Evolutionary conservation across 2,888 invertebrate species (phyloP), one percentile per base, ranked within the genome.

Genomic region (Drosophila koepferae): DNA sequence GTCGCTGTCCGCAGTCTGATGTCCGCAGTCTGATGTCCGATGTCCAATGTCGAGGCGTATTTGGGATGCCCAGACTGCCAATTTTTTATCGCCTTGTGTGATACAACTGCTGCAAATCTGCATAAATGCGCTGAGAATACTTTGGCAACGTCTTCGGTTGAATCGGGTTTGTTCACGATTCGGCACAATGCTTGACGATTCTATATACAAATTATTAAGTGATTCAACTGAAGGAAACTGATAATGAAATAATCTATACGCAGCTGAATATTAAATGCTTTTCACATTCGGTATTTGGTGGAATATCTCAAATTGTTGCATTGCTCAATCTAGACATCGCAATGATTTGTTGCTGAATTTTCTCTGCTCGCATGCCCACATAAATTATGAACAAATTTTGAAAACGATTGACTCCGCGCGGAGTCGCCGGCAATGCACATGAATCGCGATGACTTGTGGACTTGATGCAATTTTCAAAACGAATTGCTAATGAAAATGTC

Each of bases 401-500:
- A 80, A 77, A 77, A 49, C 81, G 77, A 80, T 78, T 78, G 81
- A 78, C 81, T 78, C 61, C 78, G 81, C 78, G 73, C 81, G 73
- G 81, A 68, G 81, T 51, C n/a, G 55, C 41, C 44, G 67, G 76
- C 74, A 67, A 74, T 60, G 68, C 69, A 58, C 76, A 76, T 79
- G 77, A 80, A 80, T 61, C 76, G 68, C 72, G 69, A 80, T 77
- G 83, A 81, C 61, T 80, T 74, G 81, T 82, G 64, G 68, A 80
- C 72, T 81, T 69, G 73, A 73, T 65, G 85, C 90, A 88, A 90
- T 88, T 88, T 90, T 86, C 83, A 74, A 79, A 88, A 88, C 90
- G 90, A 90, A 90, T 88, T 89, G 90, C 89, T 90, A 86, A 86
- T 86, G 90, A 89, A 86, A 86, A 90, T 86, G 86, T 90, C 86